phyloP scores from a whole-genome alignment of 1,140 invertebrate genomes.

The Drosophila nannoptera region DNA sequence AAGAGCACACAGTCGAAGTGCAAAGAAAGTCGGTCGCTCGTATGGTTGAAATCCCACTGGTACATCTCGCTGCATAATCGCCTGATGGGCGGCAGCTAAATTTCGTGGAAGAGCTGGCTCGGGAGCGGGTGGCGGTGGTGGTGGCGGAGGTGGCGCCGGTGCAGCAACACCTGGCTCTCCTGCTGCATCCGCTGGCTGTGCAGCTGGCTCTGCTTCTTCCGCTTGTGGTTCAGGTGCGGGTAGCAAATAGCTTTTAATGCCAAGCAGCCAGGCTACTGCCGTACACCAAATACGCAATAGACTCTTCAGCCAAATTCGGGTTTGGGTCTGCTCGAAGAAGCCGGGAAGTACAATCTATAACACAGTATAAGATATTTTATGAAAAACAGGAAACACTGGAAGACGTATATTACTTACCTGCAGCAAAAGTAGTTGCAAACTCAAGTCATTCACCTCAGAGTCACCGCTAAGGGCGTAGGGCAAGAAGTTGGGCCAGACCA shows the following conservation, averaged over 20 bases:
- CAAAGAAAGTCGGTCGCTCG: slow-evolving; percentile 89
- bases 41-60: slow-evolving; percentile 93
- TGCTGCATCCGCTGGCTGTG: slow-evolving; percentile 30
- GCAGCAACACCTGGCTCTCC: slow-evolving; percentile 16
- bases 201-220: slow-evolving; percentile 63
- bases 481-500: slow-evolving; percentile 90
- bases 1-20: slow-evolving; percentile 87
- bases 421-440: slow-evolving; percentile 94
- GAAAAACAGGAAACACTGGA: background rate
- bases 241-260: slow-evolving; percentile 93
- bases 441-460: slow-evolving; percentile 94
- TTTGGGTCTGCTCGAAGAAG: slow-evolving; percentile 96
- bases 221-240: slow-evolving; percentile 80
- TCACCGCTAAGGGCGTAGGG: slow-evolving; percentile 93
- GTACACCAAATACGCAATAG: slow-evolving; percentile 93
- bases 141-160: slow-evolving; percentile 53
- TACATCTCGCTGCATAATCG: slow-evolving; percentile 87
- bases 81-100: slow-evolving; percentile 89
- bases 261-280: slow-evolving; percentile 90
- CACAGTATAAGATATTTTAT: background rate
- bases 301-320: slow-evolving; percentile 93
- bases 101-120: slow-evolving; percentile 77
- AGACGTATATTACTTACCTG: slow-evolving; percentile 82
- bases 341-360: slow-evolving; percentile 93
- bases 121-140: slow-evolving; percentile 74